Conservation (phyloP, 1,140 invertebrate genomes). For the Penaeus chinensis region DNA sequence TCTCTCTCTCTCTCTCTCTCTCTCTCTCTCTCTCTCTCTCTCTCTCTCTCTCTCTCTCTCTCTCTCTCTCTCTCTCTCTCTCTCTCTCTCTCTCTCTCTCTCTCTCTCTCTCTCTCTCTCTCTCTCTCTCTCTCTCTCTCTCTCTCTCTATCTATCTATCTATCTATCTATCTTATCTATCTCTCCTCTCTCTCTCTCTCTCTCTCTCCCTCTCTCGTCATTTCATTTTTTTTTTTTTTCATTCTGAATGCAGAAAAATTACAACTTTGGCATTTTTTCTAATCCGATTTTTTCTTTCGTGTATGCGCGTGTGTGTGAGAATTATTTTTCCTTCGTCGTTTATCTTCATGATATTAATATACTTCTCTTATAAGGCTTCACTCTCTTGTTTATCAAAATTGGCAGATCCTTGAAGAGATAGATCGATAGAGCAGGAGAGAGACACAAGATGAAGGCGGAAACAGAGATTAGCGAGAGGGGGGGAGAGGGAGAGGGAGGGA, state of each 20-base stretch:
- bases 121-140: not conserved
- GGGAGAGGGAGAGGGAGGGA: not conserved
- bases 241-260: not conserved
- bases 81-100: not conserved
- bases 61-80: not conserved
- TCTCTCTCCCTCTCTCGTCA: conserved; percentile 29
- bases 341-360: too few relatives aligned
- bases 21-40: not conserved
- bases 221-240: not conserved
- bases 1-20: not conserved
- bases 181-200: not conserved
- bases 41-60: not conserved
- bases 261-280: not conserved
- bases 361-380: not conserved
- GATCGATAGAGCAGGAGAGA: not conserved
- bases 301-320: too few relatives aligned
- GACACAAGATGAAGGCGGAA: not conserved
- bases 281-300: too few relatives aligned
- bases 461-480: not conserved
- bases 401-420: not conserved
- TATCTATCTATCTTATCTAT: not conserved
- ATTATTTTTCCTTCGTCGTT: not conserved
- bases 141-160: not conserved
- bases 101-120: not conserved
- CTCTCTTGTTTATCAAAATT: not conserved